Percentiles rank a stretch among this genome's conserved stretches.
Evolutionary conservation across 2,113 vertebrate genomes (phyloP).

Genomic region (Actinemys pallida): DNA sequence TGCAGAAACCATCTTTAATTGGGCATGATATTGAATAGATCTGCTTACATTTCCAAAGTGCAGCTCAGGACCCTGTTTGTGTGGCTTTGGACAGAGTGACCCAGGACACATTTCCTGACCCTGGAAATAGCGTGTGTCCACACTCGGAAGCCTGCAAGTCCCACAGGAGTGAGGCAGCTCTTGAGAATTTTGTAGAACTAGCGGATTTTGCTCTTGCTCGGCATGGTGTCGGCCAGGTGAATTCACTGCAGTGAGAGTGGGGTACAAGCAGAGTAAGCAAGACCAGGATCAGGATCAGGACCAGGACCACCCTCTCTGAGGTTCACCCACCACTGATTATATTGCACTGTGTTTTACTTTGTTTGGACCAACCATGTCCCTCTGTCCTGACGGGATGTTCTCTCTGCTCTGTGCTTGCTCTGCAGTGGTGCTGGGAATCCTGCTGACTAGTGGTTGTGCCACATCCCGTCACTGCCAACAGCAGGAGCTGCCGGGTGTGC

Average conservation of each 20-base stretch:
- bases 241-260: neutral
- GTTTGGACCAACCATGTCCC: neutral
- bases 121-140: neutral
- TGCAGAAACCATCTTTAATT: neutral
- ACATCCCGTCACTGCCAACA: constrained; percentile 94
- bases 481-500: constrained; percentile 90
- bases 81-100: neutral
- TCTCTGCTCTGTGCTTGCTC: neutral
- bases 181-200: neutral
- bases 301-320: neutral
- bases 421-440: constrained; percentile 88
- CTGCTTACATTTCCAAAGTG: neutral
- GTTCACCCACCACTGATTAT: neutral
- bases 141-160: neutral
- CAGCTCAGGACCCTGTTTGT: neutral
- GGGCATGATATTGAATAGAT: neutral
- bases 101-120: neutral
- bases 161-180: neutral
- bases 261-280: neutral
- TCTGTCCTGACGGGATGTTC: rapidly evolving
- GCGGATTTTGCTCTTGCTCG: neutral
- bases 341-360: neutral
- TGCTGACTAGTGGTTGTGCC: constrained; percentile 90
- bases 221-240: neutral
- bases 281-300: neutral